Evolutionary conservation across 2,797 vertebrate genomes (phyloP).

Genomic region (Eurystomus glaucurus): DNA sequence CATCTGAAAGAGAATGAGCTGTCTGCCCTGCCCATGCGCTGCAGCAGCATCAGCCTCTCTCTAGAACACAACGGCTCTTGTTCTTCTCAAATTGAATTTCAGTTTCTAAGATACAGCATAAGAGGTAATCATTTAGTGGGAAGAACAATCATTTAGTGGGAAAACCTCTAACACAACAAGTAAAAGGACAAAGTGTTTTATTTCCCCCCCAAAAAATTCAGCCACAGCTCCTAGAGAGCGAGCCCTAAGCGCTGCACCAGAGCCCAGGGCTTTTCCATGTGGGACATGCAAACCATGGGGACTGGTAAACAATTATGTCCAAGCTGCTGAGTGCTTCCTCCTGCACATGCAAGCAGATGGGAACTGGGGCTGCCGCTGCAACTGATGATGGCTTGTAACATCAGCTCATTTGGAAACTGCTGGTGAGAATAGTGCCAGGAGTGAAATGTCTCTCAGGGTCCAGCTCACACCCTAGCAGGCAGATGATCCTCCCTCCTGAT

Average conservation of each 20-base stretch:
- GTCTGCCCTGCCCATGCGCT: neutral
- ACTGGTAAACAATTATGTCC: neutral
- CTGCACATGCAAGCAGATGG: neutral
- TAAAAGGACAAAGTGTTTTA: neutral
- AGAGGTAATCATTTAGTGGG: neutral
- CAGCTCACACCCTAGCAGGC: neutral
- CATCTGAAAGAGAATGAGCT: neutral
- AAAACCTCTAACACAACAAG: neutral
- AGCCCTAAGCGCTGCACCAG: neutral
- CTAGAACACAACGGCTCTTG: neutral
- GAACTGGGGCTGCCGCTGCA: rapidly evolving
- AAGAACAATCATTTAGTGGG: neutral
- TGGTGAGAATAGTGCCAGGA: neutral
- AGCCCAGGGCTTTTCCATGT: neutral
- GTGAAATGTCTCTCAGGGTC: neutral
- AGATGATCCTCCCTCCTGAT: neutral
- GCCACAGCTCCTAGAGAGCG: neutral
- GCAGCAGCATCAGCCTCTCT: neutral
- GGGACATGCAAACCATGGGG: neutral
- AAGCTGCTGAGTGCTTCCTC: neutral
- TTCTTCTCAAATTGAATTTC: neutral
- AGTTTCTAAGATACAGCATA: neutral
- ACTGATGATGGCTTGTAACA: neutral
- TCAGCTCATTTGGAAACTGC: constrained; percentile 5
- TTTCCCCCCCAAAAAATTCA: neutral